Base-by-base conservation (phyloP, 2,113 vertebrate genomes). In the Chaenocephalus aceratus region DNA sequence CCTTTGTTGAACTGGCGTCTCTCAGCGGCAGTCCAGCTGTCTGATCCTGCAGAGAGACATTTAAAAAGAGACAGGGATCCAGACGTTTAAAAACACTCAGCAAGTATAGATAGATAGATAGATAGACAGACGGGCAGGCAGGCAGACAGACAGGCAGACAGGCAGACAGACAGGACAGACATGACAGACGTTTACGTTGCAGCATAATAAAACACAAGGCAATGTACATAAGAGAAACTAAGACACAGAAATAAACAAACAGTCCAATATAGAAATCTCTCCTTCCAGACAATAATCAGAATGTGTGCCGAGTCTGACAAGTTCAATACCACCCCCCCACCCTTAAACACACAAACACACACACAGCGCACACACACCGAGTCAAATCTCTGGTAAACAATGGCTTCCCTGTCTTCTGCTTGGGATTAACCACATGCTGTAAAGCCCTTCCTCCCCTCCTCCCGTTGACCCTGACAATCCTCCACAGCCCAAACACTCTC, bases 1-100 rank as follows among this genome's bases (percentile, higher is more conserved):
- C 97, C 98, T 94, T 97, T 98, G 94, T 99, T 99, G 92, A 99
- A 99, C 44, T 95, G 92, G 48, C 96, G 97, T 90, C 96, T 96
- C 94, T 99, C 98, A 0, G 93, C 89, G 84, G 95, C 84, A 59
- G 96, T 97, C 98, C 98, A 99, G 85, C 92, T 96, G 93, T 99
- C 97, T 12, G 98, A 99, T 80, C 98, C 98, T 99, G 82, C 41
- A 61, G 57, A 21, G 34, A 41, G 53, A 71, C 34, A 45, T 36
- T 26, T 52, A 63, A 44, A 51, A 73, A 21, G 57, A 59, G 10
- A 62, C 18, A 51, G 46, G 21, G 26, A 66, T 3, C 3, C 63
- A 65, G 26, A 11, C 1, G 57, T 75, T 84, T 72, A 67, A 69
- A 64, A 51, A 34, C 21, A 48, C 10, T 74, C 49, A 41, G 36